Evolutionary conservation across 2,888 invertebrate species (phyloP), one percentile per base, ranked within the genome.

Genomic region (Drosophila incognita): DNA sequence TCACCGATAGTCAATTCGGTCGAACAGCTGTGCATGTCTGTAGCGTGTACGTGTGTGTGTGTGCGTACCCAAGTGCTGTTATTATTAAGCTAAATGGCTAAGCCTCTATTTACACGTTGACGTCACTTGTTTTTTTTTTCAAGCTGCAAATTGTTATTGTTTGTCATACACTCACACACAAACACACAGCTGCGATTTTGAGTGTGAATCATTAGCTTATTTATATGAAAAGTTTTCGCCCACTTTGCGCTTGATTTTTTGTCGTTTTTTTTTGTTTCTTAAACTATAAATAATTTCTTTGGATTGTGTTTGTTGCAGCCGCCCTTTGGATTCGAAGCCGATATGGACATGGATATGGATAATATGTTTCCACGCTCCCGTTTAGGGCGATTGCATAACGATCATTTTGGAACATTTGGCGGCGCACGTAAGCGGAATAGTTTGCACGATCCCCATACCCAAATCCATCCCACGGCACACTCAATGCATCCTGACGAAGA

Each of bases 381-480:
- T 21, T 77, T 93, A 24, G 91, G 91, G 51, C 92, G 93, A 33
- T 90, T 92, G 89, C 91, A 92, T 63, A 91, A 92, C 53, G 92
- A 93, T 80, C 93, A 93, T 38, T 93, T 93, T 67, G 89, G 89
- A 38, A 86, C 89, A 59, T 93, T 93, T 73, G 91, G 91, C 66
- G 83, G 89, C 65, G 80, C 93, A 91, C 92, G 93, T 90, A 93
- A 93, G 91, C 90, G 91, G 79, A 91, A 86, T 79, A 91, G 91
- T 87, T 91, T 90, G 68, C 91, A 89, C 82, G 90, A 91, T 79
- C 89, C 91, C 65, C 83, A 84, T 67, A 72, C 74, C 74, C 76
- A 69, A 60, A 65, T 36, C 79, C 65, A 69, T 54, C 78, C 81
- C 59, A 70, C 81, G 75, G 67, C 80, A 66, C 67, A 79, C 62